Conservation (phyloP, 2,888 invertebrate genomes). For the Buathra laborator region DNA sequence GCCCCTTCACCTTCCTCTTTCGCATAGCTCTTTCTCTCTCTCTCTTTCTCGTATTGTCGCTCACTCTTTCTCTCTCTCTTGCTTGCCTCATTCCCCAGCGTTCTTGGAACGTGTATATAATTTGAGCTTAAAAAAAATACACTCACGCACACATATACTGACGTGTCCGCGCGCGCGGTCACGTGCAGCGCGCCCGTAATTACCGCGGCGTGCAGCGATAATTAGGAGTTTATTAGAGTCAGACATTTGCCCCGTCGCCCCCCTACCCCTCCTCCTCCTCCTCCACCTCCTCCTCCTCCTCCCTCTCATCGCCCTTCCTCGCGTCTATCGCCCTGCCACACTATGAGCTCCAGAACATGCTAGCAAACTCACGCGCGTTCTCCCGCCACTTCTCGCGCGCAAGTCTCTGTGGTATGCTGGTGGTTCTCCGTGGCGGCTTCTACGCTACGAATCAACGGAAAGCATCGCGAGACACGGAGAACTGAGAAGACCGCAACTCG, state of each 20-base stretch:
- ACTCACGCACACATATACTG: conserved; percentile 58
- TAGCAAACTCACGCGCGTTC: conserved; percentile 44
- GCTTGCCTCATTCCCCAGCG: conserved; percentile 36
- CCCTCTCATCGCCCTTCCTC: conserved; percentile 1
- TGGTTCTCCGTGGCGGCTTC: conserved; percentile 7
- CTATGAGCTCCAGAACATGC: not conserved
- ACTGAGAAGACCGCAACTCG: conserved; percentile 25
- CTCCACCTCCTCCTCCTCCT: not conserved
- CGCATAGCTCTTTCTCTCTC: conserved; percentile 5
- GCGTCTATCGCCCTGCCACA: conserved; percentile 61
- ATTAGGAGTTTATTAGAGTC: conserved; percentile 79
- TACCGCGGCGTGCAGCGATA: conserved; percentile 75
- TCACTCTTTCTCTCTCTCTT: not conserved
- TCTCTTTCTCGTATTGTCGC: conserved; percentile 12
- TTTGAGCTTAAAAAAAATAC: conserved; percentile 70
- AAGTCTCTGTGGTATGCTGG: conserved; percentile 48
- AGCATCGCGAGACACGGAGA: not conserved
- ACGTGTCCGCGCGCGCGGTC: conserved; percentile 68
- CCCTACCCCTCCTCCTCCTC: not conserved
- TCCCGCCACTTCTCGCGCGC: conserved; percentile 65
- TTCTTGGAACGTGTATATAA: conserved; percentile 69
- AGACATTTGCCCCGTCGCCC: conserved; percentile 67
- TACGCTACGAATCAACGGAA: conserved; percentile 2
- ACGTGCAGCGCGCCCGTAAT: conserved; percentile 75
- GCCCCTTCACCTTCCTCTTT: conserved; percentile 24